phyloP scores from a whole-genome alignment of 2,888 invertebrate species.

The Meandrusa payeni region DNA sequence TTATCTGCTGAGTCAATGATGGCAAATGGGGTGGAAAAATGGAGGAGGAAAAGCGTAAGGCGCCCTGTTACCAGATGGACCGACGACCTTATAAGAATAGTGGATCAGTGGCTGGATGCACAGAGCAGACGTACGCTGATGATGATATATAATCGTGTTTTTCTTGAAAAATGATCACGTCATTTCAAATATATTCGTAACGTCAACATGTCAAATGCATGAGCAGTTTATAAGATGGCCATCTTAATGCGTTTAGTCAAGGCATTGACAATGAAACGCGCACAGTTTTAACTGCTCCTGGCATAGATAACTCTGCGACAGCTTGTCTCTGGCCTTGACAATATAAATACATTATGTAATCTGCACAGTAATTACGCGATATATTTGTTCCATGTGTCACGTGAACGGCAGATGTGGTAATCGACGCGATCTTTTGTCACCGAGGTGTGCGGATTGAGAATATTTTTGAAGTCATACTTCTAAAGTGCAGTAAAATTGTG shows the following conservation, averaged over 20 bases:
- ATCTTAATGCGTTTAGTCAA: slow-evolving; percentile 1
- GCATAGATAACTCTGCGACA: slow-evolving; percentile 6
- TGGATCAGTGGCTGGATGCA: no score
- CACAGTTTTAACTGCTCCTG: slow-evolving; percentile 7
- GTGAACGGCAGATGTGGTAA: slow-evolving; percentile 12
- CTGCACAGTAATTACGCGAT: slow-evolving; percentile 8
- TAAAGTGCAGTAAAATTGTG: no score
- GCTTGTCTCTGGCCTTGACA: slow-evolving; percentile 10
- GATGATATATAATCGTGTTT: no score
- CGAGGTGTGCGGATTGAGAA: background rate
- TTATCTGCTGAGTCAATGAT: no score
- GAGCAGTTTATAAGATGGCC: background rate
- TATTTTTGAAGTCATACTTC: no score
- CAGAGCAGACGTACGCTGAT: no score
- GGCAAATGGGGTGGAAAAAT: no score
- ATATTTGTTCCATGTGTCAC: slow-evolving; percentile 4
- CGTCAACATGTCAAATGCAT: slow-evolving; percentile 1
- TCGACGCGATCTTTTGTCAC: background rate
- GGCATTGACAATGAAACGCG: slow-evolving; percentile 15
- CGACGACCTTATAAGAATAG: no score
- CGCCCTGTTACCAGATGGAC: no score
- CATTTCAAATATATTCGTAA: background rate
- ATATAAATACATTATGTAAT: slow-evolving; percentile 17
- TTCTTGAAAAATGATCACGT: no score
- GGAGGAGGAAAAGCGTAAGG: no score